These are phyloP conservation scores for Panthera leo DNA, from an alignment of 2,113 vertebrate species.

Conservation along the genomic window DNA sequence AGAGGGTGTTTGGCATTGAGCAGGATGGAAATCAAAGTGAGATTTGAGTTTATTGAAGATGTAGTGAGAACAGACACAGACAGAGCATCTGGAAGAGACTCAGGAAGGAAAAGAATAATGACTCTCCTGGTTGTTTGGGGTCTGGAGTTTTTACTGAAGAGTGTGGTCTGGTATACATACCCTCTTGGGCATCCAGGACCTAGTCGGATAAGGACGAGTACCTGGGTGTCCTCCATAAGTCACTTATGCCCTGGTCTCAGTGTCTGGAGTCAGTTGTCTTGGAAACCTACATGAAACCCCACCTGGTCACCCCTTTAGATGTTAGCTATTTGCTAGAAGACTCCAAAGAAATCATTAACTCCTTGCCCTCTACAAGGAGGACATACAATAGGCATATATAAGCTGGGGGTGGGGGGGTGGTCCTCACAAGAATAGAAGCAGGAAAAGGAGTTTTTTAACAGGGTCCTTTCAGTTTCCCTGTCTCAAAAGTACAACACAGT, in stretches of 20 bases:
- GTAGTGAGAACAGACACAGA: neutral
- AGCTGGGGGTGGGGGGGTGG: neutral
- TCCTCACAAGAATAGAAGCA: neutral
- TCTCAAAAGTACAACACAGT: neutral
- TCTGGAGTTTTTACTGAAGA: neutral
- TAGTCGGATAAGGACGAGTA: neutral
- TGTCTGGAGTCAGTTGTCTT: neutral
- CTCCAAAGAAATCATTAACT: neutral
- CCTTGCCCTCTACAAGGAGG: neutral
- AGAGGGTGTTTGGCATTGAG: neutral
- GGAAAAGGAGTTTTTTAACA: neutral
- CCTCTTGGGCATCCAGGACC: neutral
- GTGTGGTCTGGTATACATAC: neutral
- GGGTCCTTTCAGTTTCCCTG: neutral
- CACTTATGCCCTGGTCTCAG: neutral
- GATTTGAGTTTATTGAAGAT: neutral
- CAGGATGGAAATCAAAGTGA: neutral
- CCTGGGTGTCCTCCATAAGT: neutral
- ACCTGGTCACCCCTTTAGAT: neutral
- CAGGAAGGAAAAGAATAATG: neutral
- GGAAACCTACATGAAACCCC: neutral
- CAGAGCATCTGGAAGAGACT: neutral
- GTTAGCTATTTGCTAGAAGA: neutral
- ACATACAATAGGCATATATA: neutral
- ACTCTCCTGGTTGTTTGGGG: neutral